phyloP scores from a whole-genome alignment of 2,113 vertebrate genomes.

The Xyrauchen texanus region DNA sequence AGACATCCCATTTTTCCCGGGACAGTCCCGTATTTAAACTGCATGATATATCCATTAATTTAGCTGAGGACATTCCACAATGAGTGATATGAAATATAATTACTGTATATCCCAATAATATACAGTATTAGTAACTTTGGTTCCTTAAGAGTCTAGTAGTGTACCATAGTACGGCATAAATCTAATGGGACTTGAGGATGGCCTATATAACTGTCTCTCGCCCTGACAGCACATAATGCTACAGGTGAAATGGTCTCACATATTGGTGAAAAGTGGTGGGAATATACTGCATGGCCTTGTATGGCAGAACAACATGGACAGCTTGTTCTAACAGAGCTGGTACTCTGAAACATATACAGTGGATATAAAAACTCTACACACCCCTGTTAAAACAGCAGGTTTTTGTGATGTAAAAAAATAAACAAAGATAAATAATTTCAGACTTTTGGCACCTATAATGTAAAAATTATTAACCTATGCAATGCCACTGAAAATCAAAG shows the following conservation, averaged over 20 bases:
- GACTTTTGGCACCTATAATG: too few relatives aligned
- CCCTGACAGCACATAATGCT: conserved; percentile 32
- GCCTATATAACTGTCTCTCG: neutral
- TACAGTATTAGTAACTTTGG: neutral
- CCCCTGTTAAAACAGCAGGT: too few relatives aligned
- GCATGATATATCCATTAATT: neutral
- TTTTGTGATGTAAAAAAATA: too few relatives aligned
- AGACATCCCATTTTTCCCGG: too few relatives aligned
- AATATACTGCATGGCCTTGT: neutral
- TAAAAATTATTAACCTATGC: too few relatives aligned
- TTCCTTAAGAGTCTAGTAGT: neutral
- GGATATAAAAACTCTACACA: too few relatives aligned
- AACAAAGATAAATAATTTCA: too few relatives aligned
- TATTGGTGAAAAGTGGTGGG: conserved; percentile 6
- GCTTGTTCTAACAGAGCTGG: neutral
- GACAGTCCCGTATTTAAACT: too few relatives aligned
- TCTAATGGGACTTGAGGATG: conserved; percentile 14
- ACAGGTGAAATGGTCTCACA: conserved; percentile 25
- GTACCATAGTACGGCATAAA: neutral
- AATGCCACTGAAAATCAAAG: too few relatives aligned
- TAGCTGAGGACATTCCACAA: conserved; percentile 21
- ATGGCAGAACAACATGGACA: conserved; percentile 1
- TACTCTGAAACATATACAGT: conserved; percentile 12
- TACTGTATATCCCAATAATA: neutral
- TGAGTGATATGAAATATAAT: conserved; percentile 24